These are phyloP conservation scores for Creontiades dilutus DNA, from an alignment of 2,888 invertebrate genomes.

Conservation along the genomic window DNA sequence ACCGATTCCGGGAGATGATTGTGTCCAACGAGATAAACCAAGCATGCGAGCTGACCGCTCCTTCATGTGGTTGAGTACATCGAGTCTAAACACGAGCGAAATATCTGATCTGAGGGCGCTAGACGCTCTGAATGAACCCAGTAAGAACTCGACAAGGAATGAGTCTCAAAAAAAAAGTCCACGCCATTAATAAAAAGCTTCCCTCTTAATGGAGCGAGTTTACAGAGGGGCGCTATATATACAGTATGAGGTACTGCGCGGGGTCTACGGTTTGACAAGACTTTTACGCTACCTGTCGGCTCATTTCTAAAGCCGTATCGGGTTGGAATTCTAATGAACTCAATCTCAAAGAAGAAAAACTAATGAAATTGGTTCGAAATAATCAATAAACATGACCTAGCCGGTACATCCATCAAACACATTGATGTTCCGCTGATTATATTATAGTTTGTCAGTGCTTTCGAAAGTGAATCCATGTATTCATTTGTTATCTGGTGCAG, in stretches of 20 bases:
- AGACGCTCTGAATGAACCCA: constrained; percentile 31
- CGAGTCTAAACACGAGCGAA: neutral
- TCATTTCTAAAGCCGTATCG: neutral
- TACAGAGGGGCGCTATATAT: constrained; percentile 34
- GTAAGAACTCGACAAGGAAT: constrained; percentile 32
- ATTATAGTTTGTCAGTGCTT: neutral
- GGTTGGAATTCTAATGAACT: neutral
- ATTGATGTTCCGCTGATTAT: neutral
- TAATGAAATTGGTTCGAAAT: neutral
- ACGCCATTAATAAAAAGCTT: constrained; percentile 15
- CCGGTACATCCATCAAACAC: constrained; percentile 11
- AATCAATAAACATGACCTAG: neutral
- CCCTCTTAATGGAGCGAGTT: constrained; percentile 11
- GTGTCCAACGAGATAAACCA: too few relatives aligned
- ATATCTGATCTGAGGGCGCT: constrained; percentile 20
- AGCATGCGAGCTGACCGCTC: neutral
- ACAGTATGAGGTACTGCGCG: neutral
- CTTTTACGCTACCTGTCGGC: constrained; percentile 8
- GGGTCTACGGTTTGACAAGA: neutral
- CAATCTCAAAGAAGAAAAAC: neutral
- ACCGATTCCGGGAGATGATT: too few relatives aligned
- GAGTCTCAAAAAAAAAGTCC: constrained; percentile 16
- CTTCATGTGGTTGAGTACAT: neutral
- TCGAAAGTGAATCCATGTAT: neutral
- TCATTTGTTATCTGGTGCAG: neutral